phyloP scores from a whole-genome alignment of 2,888 invertebrate species.

The Cryptus viduatorius region DNA sequence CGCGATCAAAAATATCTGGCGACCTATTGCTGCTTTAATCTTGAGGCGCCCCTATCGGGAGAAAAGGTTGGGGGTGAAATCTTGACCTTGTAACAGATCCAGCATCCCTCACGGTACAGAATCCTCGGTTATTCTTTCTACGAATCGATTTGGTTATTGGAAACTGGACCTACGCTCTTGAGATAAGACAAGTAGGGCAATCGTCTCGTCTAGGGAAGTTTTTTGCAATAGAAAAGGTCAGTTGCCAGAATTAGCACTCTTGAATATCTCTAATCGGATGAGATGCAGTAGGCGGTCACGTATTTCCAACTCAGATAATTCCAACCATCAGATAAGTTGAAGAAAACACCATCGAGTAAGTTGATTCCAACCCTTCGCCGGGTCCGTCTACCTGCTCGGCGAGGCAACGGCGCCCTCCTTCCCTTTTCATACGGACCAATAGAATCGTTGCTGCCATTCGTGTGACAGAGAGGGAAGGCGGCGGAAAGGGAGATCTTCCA shows the following conservation, averaged over 20 bases:
- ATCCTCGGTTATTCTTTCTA: background rate
- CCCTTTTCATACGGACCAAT: too few relatives aligned
- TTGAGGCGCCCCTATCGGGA: background rate
- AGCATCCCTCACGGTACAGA: background rate
- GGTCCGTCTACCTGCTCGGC: too few relatives aligned
- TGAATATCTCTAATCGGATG: background rate
- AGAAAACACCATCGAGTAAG: too few relatives aligned
- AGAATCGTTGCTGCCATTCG: too few relatives aligned
- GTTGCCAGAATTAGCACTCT: background rate
- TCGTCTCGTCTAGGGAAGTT: background rate
- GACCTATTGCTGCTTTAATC: background rate
- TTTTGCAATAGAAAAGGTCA: background rate
- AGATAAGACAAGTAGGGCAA: background rate
- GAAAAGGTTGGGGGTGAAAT: constrained; percentile 31
- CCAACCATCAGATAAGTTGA: too few relatives aligned
- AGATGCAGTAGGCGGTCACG: too few relatives aligned
- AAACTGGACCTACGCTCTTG: background rate
- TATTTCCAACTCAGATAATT: too few relatives aligned
- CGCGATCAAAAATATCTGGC: background rate
- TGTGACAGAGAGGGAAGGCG: too few relatives aligned
- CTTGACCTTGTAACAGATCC: constrained; percentile 3
- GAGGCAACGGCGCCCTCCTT: too few relatives aligned
- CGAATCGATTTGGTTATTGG: background rate
- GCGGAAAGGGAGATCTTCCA: too few relatives aligned
- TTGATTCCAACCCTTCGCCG: too few relatives aligned